These are phyloP conservation scores for Epinephelus fuscoguttatus DNA, from an alignment of 2,113 vertebrate genomes.

Conservation along the genomic window DNA sequence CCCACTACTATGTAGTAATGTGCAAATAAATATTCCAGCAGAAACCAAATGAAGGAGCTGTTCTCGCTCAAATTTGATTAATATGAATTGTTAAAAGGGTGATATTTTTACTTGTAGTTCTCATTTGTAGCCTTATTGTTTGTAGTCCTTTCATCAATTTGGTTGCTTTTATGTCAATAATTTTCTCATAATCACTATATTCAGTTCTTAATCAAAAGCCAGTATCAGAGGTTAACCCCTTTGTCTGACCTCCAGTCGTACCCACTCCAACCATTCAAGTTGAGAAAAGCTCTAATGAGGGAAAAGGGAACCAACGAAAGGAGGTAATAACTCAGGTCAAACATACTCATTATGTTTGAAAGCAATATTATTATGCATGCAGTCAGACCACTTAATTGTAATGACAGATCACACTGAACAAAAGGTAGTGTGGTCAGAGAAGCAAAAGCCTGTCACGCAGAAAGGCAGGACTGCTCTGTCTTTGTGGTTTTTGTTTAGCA, in stretches of 20 bases:
- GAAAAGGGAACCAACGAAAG: constrained; percentile 10
- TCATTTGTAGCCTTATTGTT: neutral
- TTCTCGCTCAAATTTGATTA: neutral
- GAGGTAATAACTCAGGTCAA: constrained; percentile 16
- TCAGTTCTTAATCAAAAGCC: neutral
- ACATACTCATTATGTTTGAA: constrained; percentile 10
- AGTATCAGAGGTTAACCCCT: neutral
- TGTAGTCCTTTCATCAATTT: neutral
- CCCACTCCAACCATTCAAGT: neutral
- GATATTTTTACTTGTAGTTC: neutral
- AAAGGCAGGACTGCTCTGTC: neutral
- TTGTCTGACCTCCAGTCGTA: neutral
- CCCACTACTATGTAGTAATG: neutral
- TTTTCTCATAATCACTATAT: neutral
- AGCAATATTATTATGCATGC: constrained; percentile 16
- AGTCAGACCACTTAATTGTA: neutral
- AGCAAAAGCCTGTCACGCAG: neutral
- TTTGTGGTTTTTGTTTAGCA: constrained; percentile 32
- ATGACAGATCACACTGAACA: neutral
- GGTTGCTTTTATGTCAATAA: neutral
- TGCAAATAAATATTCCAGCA: neutral
- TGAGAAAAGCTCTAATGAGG: neutral
- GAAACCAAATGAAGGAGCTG: neutral
- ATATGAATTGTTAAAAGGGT: neutral
- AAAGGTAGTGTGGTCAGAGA: neutral